Evolutionary conservation across 1,140 invertebrate species (phyloP).

Genomic region (Bicyclus anynana): DNA sequence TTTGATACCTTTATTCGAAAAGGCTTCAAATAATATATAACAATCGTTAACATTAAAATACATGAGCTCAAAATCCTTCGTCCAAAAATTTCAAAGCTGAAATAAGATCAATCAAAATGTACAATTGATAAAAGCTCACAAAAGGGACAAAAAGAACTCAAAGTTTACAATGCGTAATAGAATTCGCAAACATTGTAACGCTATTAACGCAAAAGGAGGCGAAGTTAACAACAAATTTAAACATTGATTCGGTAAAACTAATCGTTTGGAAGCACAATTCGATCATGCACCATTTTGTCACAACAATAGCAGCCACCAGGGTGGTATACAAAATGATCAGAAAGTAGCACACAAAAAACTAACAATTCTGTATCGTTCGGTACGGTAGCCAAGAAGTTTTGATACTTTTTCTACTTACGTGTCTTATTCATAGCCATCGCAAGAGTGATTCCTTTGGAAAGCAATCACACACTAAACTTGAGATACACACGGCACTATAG

Average conservation of each 20-base stretch:
- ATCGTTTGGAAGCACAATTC: slow-evolving; percentile 68
- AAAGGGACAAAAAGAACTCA: slow-evolving; percentile 46
- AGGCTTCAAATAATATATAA: too few species aligned
- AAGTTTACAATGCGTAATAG: slow-evolving; percentile 69
- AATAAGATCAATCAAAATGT: slow-evolving; percentile 54
- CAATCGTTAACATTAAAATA: neutral
- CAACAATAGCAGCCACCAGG: slow-evolving; percentile 57
- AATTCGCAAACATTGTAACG: slow-evolving; percentile 73
- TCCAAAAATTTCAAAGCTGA: slow-evolving; percentile 22
- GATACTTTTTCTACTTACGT: slow-evolving; percentile 51
- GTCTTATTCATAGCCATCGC: slow-evolving; percentile 63
- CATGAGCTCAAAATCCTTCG: neutral
- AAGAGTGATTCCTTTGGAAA: slow-evolving; percentile 46
- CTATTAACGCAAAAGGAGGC: slow-evolving; percentile 73
- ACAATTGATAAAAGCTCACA: slow-evolving; percentile 56
- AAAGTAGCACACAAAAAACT: slow-evolving; percentile 16
- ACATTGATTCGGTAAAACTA: slow-evolving; percentile 61
- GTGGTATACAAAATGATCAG: slow-evolving; percentile 48
- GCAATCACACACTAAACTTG: slow-evolving; percentile 62
- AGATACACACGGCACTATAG: slow-evolving; percentile 45
- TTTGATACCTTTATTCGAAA: too few species aligned
- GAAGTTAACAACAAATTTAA: slow-evolving; percentile 74
- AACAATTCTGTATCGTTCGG: neutral
- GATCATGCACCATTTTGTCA: slow-evolving; percentile 62
- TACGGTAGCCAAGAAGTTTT: slow-evolving; percentile 26